Base-by-base conservation (phyloP, 2,888 invertebrate genomes). In the Euzetes globulus region DNA sequence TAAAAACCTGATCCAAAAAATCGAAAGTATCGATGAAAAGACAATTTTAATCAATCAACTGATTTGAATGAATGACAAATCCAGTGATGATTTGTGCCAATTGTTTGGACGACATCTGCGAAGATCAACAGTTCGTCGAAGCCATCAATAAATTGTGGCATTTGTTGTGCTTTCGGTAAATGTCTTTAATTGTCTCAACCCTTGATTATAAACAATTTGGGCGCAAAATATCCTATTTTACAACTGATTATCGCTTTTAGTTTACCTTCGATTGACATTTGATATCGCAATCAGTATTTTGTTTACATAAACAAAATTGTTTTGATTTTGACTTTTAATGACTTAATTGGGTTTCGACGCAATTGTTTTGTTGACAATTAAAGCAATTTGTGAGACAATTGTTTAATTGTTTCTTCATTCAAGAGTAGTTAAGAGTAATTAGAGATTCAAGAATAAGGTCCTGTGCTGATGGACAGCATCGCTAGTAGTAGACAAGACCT, bases 141-240 rank as follows among this genome's bases (percentile, higher is more conserved):
- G 92, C 92, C 15, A 85, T 92, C 78, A 89, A 88, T 77, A 91
- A 91, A 82, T 90, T 91, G 82, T 93, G 92, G 92, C 93, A 93
- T 82, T 87, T 88, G 82, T 92, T 92, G 82, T 93, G 93, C 82
- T 93, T 93, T 83, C 87, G 90, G 90, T 90, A 52, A 52, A 19
- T 52, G 9, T 52, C 52, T 52, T 52, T n/a, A 52, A 2, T n/a
- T 52, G 6, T 17, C 17, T 47, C 55, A 19, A 25, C n/a, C 22
- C 41, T 55, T 15, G 15, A 27, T 65, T 68, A 33, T 4, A 5
- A 41, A 15, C 7, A 17, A 58, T 29, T 25, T 25, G 7, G 15
- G 3, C 41, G 7, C 5, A 41, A 41, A 41, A 11, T 41, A 5
- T 41, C 41, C 5, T 52, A 19, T 52, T 19, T 52, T 52, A 6